Percentiles rank a stretch among this genome's conserved stretches.
These are phyloP conservation scores for Typhlichthys eigenmanni DNA, from an alignment of 2,797 vertebrate genomes.

Conservation along the genomic window DNA sequence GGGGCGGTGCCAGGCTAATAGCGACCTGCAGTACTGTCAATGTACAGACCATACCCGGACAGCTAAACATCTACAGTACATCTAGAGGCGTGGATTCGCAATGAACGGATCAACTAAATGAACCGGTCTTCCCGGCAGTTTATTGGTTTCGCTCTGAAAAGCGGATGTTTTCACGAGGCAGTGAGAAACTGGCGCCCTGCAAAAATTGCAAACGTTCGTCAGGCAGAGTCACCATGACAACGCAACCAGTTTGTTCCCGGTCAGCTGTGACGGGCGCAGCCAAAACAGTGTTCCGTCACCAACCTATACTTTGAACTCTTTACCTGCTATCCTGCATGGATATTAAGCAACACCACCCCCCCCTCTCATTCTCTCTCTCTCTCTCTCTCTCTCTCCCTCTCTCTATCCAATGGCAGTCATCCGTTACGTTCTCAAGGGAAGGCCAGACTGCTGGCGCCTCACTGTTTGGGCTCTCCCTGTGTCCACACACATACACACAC, in stretches of 20 bases:
- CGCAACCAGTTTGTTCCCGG: neutral
- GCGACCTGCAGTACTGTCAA: no score
- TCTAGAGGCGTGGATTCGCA: no score
- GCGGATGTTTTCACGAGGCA: neutral
- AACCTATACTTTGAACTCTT: constrained; percentile 52
- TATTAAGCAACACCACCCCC: constrained; percentile 32
- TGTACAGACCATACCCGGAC: no score
- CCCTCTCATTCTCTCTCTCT: constrained; percentile 21
- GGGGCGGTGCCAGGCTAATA: no score
- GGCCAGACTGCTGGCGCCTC: constrained; percentile 84
- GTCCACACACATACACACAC: constrained; percentile 35
- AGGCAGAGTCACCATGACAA: constrained; percentile 34
- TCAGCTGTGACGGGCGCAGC: no score
- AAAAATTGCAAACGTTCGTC: constrained; percentile 5
- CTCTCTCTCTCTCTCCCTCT: constrained; percentile 24
- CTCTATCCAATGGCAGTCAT: constrained; percentile 78
- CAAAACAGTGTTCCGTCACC: constrained; percentile 29
- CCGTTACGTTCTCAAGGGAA: constrained; percentile 81
- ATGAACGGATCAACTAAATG: no score
- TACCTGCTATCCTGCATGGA: constrained; percentile 41
- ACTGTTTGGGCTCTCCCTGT: constrained; percentile 72
- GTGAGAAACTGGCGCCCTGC: constrained; percentile 2
- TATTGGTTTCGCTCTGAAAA: neutral
- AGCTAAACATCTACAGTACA: no score
- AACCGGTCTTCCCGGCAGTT: neutral